phyloP scores from a whole-genome alignment of 2,113 vertebrate species.

The Anolis carolinensis region DNA sequence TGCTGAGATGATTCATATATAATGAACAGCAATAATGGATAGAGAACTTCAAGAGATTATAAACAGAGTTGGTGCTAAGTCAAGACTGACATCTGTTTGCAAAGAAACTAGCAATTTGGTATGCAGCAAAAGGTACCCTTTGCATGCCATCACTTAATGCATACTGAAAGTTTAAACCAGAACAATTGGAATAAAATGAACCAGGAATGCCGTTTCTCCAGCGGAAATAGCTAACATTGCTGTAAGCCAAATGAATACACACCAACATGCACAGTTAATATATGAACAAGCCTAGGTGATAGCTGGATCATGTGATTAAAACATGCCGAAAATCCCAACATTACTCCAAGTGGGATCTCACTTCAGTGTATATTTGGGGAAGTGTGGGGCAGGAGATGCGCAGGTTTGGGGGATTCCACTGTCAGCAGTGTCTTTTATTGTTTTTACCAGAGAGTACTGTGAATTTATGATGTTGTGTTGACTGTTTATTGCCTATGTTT shows the following conservation, averaged over 20 bases:
- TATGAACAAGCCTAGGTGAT: background rate
- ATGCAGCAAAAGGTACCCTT: constrained; percentile 13
- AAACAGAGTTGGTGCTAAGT: background rate
- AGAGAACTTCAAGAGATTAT: constrained; percentile 35
- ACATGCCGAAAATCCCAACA: background rate
- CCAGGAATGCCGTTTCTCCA: constrained; percentile 11
- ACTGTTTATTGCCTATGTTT: too few species aligned
- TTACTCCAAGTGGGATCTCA: background rate
- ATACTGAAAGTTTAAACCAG: constrained; percentile 47
- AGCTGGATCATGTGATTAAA: background rate
- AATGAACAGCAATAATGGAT: background rate
- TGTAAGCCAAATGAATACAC: constrained; percentile 28
- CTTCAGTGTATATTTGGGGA: background rate
- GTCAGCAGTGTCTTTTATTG: background rate
- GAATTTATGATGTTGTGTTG: too few species aligned
- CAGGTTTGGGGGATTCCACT: background rate
- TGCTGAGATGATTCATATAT: constrained; percentile 7
- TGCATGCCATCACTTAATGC: background rate
- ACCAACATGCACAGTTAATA: background rate
- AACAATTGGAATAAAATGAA: constrained; percentile 49
- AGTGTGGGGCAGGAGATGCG: background rate
- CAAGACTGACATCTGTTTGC: constrained; percentile 1
- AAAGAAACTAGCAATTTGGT: constrained; percentile 11
- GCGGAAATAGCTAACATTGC: constrained; percentile 24
- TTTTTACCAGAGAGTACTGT: too few species aligned